Conservation (phyloP, 2,888 invertebrate genomes). For the Syrphus vitripennis region DNA sequence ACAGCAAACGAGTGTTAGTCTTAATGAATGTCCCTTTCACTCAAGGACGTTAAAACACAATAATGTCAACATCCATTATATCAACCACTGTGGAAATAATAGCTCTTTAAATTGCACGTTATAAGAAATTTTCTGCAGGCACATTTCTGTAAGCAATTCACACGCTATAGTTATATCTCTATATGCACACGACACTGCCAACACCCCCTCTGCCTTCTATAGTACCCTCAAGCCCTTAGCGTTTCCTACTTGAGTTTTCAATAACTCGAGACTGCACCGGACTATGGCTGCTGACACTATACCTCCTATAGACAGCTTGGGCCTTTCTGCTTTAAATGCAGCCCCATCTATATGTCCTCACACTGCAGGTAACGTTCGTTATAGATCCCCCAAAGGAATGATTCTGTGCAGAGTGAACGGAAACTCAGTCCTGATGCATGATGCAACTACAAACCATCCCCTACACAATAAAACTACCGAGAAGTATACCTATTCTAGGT, state of each 20-base stretch:
- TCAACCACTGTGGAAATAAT: conserved; percentile 67
- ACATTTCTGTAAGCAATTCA: conserved; percentile 63
- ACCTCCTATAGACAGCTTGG: background rate
- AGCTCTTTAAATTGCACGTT: conserved; percentile 70
- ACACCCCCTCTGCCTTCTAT: background rate
- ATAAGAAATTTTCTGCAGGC: conserved; percentile 66
- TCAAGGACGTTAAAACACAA: conserved; percentile 69
- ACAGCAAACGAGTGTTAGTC: conserved; percentile 45
- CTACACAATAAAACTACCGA: background rate
- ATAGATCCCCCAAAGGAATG: conserved; percentile 14
- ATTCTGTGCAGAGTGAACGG: conserved; percentile 20
- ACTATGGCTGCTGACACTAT: conserved; percentile 20
- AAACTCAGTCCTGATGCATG: conserved; percentile 11
- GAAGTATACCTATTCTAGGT: conserved; percentile 27
- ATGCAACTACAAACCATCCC: conserved; percentile 2
- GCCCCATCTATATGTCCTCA: background rate
- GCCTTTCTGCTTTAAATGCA: conserved; percentile 42
- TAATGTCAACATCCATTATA: conserved; percentile 71
- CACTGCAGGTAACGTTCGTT: background rate
- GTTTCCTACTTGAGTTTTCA: conserved; percentile 45
- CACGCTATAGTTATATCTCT: conserved; percentile 11
- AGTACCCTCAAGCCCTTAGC: too few species aligned
- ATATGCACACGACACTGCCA: background rate
- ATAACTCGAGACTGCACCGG: conserved; percentile 56
- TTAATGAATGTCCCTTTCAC: conserved; percentile 67